Conservation (phyloP, 1,140 invertebrate genomes). For the Mercenaria mercenaria region DNA sequence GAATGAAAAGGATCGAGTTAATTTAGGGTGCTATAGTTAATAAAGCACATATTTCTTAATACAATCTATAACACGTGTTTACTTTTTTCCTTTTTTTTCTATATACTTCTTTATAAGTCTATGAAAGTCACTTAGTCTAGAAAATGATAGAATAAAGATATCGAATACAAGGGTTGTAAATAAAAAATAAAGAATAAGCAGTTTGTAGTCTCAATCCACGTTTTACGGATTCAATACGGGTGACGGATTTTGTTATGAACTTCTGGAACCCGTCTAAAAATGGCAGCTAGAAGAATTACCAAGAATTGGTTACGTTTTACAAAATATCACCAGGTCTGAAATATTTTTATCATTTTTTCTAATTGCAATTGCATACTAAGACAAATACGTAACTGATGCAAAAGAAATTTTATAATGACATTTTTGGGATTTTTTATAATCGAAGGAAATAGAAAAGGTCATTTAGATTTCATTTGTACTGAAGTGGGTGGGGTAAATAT, state of each 20-base stretch:
- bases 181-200: no score
- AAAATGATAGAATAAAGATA: no score
- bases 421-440: neutral
- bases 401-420: constrained; percentile 6
- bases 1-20: no score
- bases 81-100: no score
- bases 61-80: no score
- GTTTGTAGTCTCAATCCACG: no score
- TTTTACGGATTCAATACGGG: neutral
- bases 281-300: constrained; percentile 47
- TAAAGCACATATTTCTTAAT: no score
- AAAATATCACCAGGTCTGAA: constrained; percentile 23
- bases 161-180: no score
- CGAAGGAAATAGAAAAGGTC: constrained; percentile 20
- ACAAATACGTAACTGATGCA: neutral
- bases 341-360: neutral
- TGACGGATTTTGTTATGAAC: neutral
- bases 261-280: constrained; percentile 18
- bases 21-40: no score
- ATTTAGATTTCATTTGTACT: neutral
- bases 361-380: neutral
- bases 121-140: no score
- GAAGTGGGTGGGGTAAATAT: constrained; percentile 33
- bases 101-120: no score
- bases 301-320: constrained; percentile 41